Base-by-base conservation (phyloP, 2,797 vertebrate species). In the Lepidocolaptes lacrymiger region DNA sequence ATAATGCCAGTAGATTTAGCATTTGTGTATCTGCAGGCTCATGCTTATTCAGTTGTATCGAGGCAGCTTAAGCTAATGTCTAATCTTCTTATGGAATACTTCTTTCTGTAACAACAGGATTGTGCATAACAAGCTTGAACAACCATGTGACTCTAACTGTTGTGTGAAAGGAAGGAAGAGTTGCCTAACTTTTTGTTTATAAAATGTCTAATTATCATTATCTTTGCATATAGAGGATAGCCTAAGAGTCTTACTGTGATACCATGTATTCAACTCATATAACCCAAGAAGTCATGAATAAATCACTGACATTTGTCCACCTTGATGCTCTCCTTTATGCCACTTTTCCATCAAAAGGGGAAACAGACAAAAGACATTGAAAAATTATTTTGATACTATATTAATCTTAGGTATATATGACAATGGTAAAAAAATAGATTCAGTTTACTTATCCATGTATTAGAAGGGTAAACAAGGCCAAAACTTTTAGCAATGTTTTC, bases 61-160 rank as follows among this genome's bases (percentile, higher is more conserved):
- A 95, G 96, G 91, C 95, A 95, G 96, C 94, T 97, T 97, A 97
- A 95, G 87, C 94, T 96, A 96, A 94, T 96, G 96, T 96, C 95
- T 97, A 97, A 97, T 97, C 96, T 97, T 96, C 95, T 97, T 97
- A 97, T 36, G 88, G 79, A 96, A 94, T 76, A 96, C 91, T 93
- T 97, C 90, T 91, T 88, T 85, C 71, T 96, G 26, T 92, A 96
- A 93, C 89, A 93, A 93, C 73, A 91, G 89, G 77, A 96, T 88
- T 91, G 90, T 75, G 58, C 43, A 51, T 93, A 97, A 96, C 89
- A 95, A 84, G 91, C 94, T 91, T 84, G 67, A 96, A 88, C n/a
- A 91, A 73, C 76, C 2, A 4, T 81, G 85, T 93, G 80, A 34
- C 75, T 93, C 56, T 44, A 66, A 39, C 61, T 72, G 22, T 52